Evolutionary conservation across 92 coral and sea anemone species (phyloP), one percentile per base, ranked within the genome.

Genomic region (Siderastrea siderea): DNA sequence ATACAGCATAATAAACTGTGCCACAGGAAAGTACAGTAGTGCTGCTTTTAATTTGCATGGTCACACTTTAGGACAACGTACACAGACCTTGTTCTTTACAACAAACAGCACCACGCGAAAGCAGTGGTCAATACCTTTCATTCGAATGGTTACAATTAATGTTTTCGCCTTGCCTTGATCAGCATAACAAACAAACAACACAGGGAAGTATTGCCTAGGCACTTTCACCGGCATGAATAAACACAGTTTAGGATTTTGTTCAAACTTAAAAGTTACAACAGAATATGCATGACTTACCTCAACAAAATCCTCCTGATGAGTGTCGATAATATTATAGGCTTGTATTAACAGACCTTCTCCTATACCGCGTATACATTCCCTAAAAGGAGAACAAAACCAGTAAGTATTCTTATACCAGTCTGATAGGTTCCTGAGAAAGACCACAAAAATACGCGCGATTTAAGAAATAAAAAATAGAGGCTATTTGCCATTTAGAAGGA

Each of bases 351-450:
- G 90, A 10, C 87, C 93, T 62, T 91, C 94, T 3, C 99, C 99
- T 9, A 97, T 90, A 0, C 98, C 99, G 58, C 90, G 67, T 76
- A 95, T 71, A 84, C 99, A 95, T n/a, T 97, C 99, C 10, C 97
- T 96, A 65, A 5, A 48, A 63, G 77, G 61, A 63, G 13, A 26
- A 59, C 11, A 75, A 53, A 5, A 10, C 4, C 53, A 47, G 50
- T 47, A 48, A 26, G 26, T 43, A 26, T 26, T 26, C 38, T 17
- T 12, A 26, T 26, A n/a, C 78, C 5, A 51, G 60, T 26, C 7
- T 38, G 44, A 13, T 52, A 6, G 79, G 26, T 44, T 44, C 80
- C 14, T 48, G 19, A 61, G 66, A 61, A 61, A 10, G 7, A 2
- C 38, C 66, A 61, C 38, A 26, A 61, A 61, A 5, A 53, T 53